Percentiles rank a stretch among this genome's conserved stretches.
Conservation (phyloP, 2,113 vertebrate genomes). For the Ancistrus triradiatus region DNA sequence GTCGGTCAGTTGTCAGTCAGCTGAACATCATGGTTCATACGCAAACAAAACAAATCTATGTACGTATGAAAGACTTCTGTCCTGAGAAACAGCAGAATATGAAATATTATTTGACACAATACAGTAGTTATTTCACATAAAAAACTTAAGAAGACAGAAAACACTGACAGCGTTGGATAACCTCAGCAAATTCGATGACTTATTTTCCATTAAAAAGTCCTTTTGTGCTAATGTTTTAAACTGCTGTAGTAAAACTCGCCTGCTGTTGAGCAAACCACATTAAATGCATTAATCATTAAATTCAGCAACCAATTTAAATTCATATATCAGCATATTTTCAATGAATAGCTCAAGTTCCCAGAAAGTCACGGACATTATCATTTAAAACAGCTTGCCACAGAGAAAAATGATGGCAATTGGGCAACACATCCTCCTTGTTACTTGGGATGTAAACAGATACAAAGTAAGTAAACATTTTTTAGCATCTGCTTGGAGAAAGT, state of each 20-base stretch:
- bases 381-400: constrained; percentile 36
- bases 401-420: constrained; percentile 62
- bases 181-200: too few species aligned
- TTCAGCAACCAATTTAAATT: constrained; percentile 27
- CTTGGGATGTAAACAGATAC: constrained; percentile 19
- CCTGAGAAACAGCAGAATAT: too few species aligned
- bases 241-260: constrained; percentile 9
- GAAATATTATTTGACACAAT: too few species aligned
- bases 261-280: constrained; percentile 4
- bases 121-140: too few species aligned
- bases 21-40: not conserved
- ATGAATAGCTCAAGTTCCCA: constrained; percentile 29
- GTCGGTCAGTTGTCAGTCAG: too few species aligned
- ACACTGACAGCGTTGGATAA: too few species aligned
- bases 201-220: too few species aligned
- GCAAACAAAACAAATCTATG: not conserved
- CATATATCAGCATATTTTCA: constrained; percentile 25
- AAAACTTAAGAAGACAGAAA: too few species aligned
- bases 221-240: constrained; percentile 19
- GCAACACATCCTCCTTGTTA: constrained; percentile 47
- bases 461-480: constrained; percentile 71
- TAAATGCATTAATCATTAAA: constrained; percentile 12
- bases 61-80: too few species aligned
- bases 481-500: constrained; percentile 69
- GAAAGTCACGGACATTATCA: constrained; percentile 12